phyloP scores from a whole-genome alignment of 1,140 invertebrate genomes.

The Argopecten irradians region DNA sequence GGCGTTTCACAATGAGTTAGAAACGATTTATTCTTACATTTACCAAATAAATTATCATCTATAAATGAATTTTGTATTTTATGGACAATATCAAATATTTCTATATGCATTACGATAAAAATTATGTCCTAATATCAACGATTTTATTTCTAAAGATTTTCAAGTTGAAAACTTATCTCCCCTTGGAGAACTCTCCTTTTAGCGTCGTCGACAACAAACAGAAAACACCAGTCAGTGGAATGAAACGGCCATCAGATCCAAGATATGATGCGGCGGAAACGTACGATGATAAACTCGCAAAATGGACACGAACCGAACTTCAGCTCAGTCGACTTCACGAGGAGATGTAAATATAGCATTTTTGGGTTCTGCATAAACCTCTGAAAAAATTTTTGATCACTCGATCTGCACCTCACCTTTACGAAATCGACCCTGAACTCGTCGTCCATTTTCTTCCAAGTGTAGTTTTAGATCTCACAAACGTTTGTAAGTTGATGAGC shows the following conservation, averaged over 20 bases:
- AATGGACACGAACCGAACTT: slow-evolving; percentile 45
- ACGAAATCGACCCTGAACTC: neutral
- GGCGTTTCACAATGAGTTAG: no score
- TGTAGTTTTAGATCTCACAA: no score
- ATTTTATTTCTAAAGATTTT: no score
- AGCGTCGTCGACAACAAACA: slow-evolving; percentile 6
- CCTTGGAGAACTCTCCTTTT: neutral
- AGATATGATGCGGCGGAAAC: neutral
- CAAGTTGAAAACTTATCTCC: neutral
- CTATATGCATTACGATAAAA: no score
- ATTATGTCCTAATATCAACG: no score
- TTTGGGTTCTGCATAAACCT: neutral
- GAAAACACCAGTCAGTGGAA: neutral
- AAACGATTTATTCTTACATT: no score
- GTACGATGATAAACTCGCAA: slow-evolving; percentile 25
- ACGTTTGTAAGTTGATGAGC: no score
- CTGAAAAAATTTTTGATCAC: neutral
- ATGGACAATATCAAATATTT: no score
- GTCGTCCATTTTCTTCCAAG: no score
- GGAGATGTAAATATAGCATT: slow-evolving; percentile 41
- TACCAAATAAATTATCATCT: no score
- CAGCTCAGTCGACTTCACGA: slow-evolving; percentile 45
- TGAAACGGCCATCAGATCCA: neutral
- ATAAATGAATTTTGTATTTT: no score
- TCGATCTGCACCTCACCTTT: neutral